Conservation (phyloP, 2,113 vertebrate genomes). For the Thamnaconus septentrionalis region DNA sequence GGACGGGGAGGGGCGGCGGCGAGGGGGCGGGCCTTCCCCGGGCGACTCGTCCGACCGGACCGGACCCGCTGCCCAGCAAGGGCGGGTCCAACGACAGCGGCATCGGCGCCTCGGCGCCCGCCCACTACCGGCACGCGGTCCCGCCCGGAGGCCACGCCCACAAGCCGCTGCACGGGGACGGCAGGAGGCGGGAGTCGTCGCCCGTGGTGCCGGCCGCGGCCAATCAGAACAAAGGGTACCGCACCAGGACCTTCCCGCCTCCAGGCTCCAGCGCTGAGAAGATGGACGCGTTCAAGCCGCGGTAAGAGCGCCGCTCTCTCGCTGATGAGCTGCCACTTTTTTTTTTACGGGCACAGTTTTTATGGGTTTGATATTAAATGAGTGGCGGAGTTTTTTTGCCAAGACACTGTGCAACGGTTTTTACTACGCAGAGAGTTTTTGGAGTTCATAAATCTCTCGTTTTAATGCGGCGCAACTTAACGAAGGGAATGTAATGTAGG, state of each 20-base stretch:
- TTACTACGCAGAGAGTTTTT: not conserved
- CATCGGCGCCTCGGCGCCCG: conserved; percentile 84
- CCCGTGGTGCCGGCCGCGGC: conserved; percentile 55
- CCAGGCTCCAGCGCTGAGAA: conserved; percentile 71
- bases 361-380: conserved; percentile 8
- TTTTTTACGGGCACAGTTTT: conserved; percentile 1
- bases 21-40: conserved; percentile 50
- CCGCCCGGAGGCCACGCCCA: conserved; percentile 71
- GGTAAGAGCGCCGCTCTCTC: conserved; percentile 42
- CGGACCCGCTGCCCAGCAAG: conserved; percentile 78
- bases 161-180: conserved; percentile 74
- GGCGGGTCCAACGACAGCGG: conserved; percentile 89
- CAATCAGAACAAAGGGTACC: conserved; percentile 81
- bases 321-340: conserved; percentile 24
- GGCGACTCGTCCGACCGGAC: conserved; percentile 76
- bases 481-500: not conserved
- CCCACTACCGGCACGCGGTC: conserved; percentile 53
- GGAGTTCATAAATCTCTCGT: not conserved
- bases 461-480: conserved; percentile 13
- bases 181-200: conserved; percentile 77
- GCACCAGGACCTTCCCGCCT: conserved; percentile 78
- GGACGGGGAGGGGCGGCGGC: conserved; percentile 55
- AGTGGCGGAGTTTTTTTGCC: not conserved
- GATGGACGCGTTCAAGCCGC: conserved; percentile 74
- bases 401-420: not conserved